These are phyloP conservation scores for Drosophila malerkotliana DNA, from an alignment of 1,140 invertebrate genomes.

Conservation along the genomic window DNA sequence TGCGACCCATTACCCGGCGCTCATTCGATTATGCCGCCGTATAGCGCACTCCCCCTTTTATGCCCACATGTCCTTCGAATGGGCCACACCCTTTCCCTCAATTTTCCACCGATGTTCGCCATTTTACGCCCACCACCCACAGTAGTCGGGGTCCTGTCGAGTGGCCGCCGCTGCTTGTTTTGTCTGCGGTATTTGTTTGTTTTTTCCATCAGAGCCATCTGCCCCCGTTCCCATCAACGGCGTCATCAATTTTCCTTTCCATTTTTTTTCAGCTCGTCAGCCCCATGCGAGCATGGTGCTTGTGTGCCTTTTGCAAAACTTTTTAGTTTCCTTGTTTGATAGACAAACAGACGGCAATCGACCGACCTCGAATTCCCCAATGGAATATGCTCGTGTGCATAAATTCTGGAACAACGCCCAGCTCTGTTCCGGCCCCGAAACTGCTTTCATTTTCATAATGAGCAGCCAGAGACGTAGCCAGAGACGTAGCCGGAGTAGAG, in stretches of 20 bases:
- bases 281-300: slow-evolving; percentile 17
- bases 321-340: slow-evolving; percentile 74
- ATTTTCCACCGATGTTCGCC: slow-evolving; percentile 9
- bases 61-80: slow-evolving; percentile 53
- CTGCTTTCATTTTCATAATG: slow-evolving; percentile 78
- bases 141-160: slow-evolving; percentile 44
- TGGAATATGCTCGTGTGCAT: slow-evolving; percentile 75
- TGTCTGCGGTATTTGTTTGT: slow-evolving; percentile 73
- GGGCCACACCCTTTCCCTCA: slow-evolving; percentile 24
- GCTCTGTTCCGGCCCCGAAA: slow-evolving; percentile 1
- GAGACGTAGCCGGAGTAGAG: slow-evolving; percentile 16
- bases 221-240: slow-evolving; percentile 49
- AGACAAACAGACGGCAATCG: slow-evolving; percentile 54
- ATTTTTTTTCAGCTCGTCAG: slow-evolving; percentile 25
- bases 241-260: slow-evolving; percentile 64
- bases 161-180: slow-evolving; percentile 59
- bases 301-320: slow-evolving; percentile 67
- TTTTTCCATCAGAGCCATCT: slow-evolving; percentile 51
- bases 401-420: slow-evolving; percentile 59
- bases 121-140: slow-evolving; percentile 31
- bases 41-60: slow-evolving; percentile 25
- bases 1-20: slow-evolving; percentile 65
- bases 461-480: slow-evolving; percentile 31
- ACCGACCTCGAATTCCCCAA: slow-evolving; percentile 61
- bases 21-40: slow-evolving; percentile 72